Conservation (phyloP, 2,888 invertebrate genomes). For the Strigamia maritima region DNA sequence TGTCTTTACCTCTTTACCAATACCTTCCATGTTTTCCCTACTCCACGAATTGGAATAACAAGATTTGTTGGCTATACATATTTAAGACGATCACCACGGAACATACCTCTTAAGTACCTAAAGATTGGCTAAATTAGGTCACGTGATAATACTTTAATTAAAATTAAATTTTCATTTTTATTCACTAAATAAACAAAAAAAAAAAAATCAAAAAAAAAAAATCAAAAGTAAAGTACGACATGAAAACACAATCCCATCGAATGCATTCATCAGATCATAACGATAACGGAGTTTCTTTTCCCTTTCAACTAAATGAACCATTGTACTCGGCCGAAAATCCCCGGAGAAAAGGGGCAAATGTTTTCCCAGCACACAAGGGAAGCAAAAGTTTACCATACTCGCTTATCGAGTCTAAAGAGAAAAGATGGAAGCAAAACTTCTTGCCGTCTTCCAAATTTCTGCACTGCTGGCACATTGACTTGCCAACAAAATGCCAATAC, state of each 20-base stretch:
- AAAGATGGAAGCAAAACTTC: background rate
- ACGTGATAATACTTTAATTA: too few species aligned
- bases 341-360: background rate
- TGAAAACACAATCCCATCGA: background rate
- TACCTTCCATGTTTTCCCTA: too few species aligned
- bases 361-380: background rate
- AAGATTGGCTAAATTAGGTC: too few species aligned
- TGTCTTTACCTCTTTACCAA: too few species aligned
- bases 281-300: background rate
- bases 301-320: background rate
- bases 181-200: background rate
- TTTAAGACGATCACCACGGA: too few species aligned
- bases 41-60: too few species aligned
- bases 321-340: background rate
- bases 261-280: background rate
- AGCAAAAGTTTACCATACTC: background rate
- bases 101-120: too few species aligned
- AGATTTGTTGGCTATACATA: too few species aligned
- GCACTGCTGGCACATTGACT: background rate
- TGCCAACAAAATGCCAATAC: conserved; percentile 4
- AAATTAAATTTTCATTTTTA: too few species aligned
- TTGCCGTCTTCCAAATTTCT: background rate
- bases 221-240: background rate
- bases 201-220: background rate
- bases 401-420: conserved; percentile 4